A percentile compares a stretch with the other conserved stretches of the same genome.
These are phyloP conservation scores for Oxyruncus cristatus DNA, from an alignment of 2,113 vertebrate species.

Conservation along the genomic window DNA sequence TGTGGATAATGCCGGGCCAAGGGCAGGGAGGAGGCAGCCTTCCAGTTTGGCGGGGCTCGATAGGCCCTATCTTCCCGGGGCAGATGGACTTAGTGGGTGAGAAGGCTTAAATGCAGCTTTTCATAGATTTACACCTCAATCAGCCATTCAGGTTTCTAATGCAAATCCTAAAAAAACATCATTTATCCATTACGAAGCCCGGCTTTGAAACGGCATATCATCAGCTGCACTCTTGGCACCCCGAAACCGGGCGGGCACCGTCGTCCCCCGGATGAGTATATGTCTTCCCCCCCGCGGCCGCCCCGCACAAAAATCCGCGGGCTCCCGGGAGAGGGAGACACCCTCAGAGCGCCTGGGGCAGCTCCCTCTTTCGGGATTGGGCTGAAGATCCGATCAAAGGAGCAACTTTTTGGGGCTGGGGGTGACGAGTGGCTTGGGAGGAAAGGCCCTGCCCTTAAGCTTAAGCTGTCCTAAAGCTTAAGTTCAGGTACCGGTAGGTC, in stretches of 20 bases:
- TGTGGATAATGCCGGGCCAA: conserved; percentile 70
- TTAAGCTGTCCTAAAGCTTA: not conserved
- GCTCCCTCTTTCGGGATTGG: not conserved
- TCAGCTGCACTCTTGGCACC: not conserved
- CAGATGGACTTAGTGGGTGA: conserved; percentile 73
- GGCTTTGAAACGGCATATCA: not conserved
- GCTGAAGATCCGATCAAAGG: not conserved
- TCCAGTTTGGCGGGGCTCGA: conserved; percentile 63
- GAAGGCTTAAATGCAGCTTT: conserved; percentile 79
- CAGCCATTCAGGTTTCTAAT: conserved; percentile 64
- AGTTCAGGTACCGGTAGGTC: not conserved
- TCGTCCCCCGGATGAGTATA: rapidly evolving
- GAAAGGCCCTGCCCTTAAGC: not conserved
- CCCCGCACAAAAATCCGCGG: not conserved
- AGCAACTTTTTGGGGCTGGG: not conserved
- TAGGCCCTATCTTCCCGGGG: conserved; percentile 78
- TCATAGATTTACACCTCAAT: conserved; percentile 77
- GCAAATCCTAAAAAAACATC: conserved; percentile 61
- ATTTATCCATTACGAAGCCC: conserved; percentile 6
- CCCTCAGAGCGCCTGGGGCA: not conserved
- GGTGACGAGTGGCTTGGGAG: not conserved
- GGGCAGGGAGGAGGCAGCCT: conserved; percentile 24
- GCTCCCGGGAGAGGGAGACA: not conserved
- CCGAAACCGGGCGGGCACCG: not conserved
- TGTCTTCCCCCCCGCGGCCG: rapidly evolving